Conservation (phyloP, 2,888 invertebrate genomes). For the Drosophila affinis region DNA sequence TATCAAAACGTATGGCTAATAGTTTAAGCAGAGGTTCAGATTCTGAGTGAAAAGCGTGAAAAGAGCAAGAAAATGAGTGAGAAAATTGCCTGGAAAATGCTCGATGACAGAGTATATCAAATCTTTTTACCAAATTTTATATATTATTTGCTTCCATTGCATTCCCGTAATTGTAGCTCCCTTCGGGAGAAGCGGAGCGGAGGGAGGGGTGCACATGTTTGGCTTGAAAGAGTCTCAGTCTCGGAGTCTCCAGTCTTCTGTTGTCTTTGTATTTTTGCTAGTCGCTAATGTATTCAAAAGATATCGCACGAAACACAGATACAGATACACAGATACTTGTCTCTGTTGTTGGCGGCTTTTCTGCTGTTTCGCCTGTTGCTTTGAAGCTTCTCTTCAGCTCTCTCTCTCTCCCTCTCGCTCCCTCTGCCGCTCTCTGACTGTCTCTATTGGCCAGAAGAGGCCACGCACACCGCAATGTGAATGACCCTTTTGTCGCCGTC, state of each 20-base stretch:
- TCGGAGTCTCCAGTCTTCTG: background rate
- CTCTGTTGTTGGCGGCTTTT: slow-evolving; percentile 29
- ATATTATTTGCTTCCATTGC: too few relatives aligned
- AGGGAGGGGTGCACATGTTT: slow-evolving; percentile 27
- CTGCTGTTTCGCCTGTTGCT: slow-evolving; percentile 43
- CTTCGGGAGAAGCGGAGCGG: too few relatives aligned
- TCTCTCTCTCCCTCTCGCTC: slow-evolving; percentile 25
- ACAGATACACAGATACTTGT: slow-evolving; percentile 24
- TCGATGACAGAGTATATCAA: too few relatives aligned
- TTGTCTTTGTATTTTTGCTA: slow-evolving; percentile 4
- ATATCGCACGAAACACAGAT: slow-evolving; percentile 43
- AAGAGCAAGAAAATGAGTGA: too few relatives aligned
- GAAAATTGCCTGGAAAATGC: too few relatives aligned
- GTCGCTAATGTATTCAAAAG: slow-evolving; percentile 53
- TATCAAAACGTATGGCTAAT: too few relatives aligned
- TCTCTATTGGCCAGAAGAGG: slow-evolving; percentile 31
- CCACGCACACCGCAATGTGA: slow-evolving; percentile 54
- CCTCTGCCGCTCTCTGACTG: slow-evolving; percentile 24
- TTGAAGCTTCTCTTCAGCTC: slow-evolving; percentile 21
- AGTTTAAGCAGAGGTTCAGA: too few relatives aligned
- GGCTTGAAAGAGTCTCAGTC: slow-evolving; percentile 12
- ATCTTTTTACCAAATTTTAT: too few relatives aligned
- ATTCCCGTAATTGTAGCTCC: too few relatives aligned
- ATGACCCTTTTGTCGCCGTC: slow-evolving; percentile 62
- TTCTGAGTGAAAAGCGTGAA: too few relatives aligned